phyloP scores from a whole-genome alignment of 2,113 vertebrate genomes.

The Otocyon megalotis region DNA sequence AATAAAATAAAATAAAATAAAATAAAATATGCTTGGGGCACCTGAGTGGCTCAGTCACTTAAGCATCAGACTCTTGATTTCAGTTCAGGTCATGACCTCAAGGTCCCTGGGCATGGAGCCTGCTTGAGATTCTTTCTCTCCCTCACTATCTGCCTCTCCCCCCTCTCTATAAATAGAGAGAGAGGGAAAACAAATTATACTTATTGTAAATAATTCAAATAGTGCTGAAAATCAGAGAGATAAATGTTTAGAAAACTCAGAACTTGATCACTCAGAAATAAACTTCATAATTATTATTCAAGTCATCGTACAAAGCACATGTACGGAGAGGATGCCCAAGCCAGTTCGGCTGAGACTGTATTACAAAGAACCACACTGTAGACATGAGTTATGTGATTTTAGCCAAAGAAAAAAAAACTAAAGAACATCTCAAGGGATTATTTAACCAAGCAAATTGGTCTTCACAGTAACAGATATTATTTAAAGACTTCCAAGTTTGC shows the following conservation, averaged over 20 bases:
- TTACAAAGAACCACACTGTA: neutral
- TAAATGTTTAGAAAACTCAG: neutral
- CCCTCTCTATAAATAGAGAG: neutral
- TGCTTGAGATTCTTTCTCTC: neutral
- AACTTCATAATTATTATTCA: neutral
- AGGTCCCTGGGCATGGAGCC: neutral
- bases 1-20: neutral
- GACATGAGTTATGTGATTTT: slow-evolving; percentile 10
- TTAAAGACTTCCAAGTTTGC: neutral
- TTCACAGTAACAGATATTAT: neutral
- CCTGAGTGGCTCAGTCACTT: neutral
- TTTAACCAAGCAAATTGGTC: neutral
- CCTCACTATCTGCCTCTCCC: neutral
- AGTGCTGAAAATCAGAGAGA: neutral
- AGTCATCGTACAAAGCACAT: neutral
- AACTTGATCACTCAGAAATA: slow-evolving; percentile 1
- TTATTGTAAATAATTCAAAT: slow-evolving; percentile 3
- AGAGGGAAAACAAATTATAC: neutral
- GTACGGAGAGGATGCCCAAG: neutral
- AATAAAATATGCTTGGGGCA: neutral
- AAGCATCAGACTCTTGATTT: neutral
- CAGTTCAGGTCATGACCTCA: neutral
- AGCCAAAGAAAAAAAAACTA: neutral
- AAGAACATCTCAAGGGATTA: neutral
- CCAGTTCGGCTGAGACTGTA: neutral